A percentile compares a stretch with the other conserved stretches of the same genome.
Conservation (phyloP, 1,140 invertebrate species). For the Pseudomyrmex concolor region DNA sequence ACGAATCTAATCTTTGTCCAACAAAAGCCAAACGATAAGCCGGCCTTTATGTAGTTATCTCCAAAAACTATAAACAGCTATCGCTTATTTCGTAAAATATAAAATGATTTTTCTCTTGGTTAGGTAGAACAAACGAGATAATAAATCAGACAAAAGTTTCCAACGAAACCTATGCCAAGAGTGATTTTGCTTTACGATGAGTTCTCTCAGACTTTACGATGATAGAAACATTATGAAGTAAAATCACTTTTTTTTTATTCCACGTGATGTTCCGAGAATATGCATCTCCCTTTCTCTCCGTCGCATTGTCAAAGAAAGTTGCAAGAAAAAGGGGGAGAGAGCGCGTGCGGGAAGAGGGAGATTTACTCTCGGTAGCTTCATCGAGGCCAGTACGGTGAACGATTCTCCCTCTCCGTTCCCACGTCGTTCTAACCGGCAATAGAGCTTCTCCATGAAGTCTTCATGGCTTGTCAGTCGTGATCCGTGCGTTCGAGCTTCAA, state of each 20-base stretch:
- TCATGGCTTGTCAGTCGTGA: slow-evolving; percentile 80
- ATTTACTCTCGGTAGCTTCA: slow-evolving; percentile 51
- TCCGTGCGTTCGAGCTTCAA: slow-evolving; percentile 75
- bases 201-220: too few relatives aligned
- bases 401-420: slow-evolving; percentile 66
- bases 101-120: background rate
- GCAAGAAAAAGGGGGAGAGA: slow-evolving; percentile 62
- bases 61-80: too few relatives aligned
- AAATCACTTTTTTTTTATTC: background rate
- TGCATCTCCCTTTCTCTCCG: background rate
- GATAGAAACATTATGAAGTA: too few relatives aligned
- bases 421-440: slow-evolving; percentile 66
- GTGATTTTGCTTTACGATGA: slow-evolving; percentile 14
- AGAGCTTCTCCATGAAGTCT: slow-evolving; percentile 75
- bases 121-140: background rate
- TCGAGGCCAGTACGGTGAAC: slow-evolving; percentile 75
- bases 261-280: background rate
- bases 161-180: background rate
- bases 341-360: slow-evolving; percentile 39
- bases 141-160: background rate
- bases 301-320: slow-evolving; percentile 57
- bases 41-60: background rate
- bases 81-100: too few relatives aligned
- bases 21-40: background rate
- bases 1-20: background rate